These are phyloP conservation scores for Poicephalus gulielmi DNA, from an alignment of 2,113 vertebrate species.

Conservation along the genomic window DNA sequence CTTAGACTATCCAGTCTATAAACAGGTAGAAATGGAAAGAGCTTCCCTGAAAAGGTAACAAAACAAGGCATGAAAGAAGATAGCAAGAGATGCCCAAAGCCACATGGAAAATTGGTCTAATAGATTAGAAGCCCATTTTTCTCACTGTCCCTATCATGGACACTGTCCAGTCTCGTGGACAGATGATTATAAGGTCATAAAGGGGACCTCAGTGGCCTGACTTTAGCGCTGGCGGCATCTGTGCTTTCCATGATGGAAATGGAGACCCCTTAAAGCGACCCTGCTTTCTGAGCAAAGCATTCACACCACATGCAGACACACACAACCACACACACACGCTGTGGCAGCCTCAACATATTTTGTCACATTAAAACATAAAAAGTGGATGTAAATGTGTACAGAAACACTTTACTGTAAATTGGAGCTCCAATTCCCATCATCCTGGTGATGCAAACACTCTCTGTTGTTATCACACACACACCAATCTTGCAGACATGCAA, in stretches of 20 bases:
- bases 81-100: not conserved
- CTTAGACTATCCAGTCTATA: not conserved
- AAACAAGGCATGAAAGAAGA: not conserved
- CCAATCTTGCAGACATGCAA: not conserved
- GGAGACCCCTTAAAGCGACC: not conserved
- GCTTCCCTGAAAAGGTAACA: not conserved
- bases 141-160: not conserved
- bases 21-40: not conserved
- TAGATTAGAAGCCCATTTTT: not conserved
- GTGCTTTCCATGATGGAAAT: not conserved
- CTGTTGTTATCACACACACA: not conserved
- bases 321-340: no score
- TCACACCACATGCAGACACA: not conserved
- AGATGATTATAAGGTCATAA: not conserved
- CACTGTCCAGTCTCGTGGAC: not conserved
- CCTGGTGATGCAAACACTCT: not conserved
- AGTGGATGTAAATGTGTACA: not conserved
- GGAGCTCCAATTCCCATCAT: fast-evolving
- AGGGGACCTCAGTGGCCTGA: not conserved
- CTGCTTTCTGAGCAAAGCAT: fast-evolving
- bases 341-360: not conserved
- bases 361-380: not conserved
- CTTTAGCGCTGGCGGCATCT: not conserved
- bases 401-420: not conserved
- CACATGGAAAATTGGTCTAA: not conserved